These are phyloP conservation scores for Notolabrus celidotus DNA, from an alignment of 2,797 vertebrate species.

Conservation along the genomic window DNA sequence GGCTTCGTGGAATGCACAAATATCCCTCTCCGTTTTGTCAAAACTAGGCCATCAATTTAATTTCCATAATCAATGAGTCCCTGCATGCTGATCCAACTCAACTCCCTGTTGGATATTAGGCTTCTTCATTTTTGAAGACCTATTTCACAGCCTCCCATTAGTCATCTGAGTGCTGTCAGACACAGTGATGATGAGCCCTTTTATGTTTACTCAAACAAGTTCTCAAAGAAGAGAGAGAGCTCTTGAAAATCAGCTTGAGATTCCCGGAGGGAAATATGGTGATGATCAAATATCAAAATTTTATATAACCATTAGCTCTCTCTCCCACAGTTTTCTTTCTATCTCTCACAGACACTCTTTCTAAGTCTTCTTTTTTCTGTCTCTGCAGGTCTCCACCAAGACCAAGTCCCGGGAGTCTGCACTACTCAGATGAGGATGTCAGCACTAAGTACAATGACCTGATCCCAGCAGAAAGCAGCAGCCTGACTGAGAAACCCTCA, in stretches of 20 bases:
- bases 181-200: constrained; percentile 7
- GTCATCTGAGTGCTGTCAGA: constrained; percentile 42
- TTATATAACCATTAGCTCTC: constrained; percentile 12
- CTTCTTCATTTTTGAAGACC: constrained; percentile 20
- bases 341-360: constrained; percentile 9
- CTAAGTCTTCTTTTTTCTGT: constrained; percentile 17
- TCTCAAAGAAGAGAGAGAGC: constrained; percentile 1
- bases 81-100: constrained; percentile 16
- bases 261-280: constrained; percentile 10
- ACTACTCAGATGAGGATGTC: constrained; percentile 98
- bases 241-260: constrained; percentile 25
- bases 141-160: constrained; percentile 23
- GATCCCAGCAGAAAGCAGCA: constrained; percentile 97
- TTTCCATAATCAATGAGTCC: constrained; percentile 39
- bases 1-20: constrained; percentile 42
- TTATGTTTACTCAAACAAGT: constrained; percentile 11
- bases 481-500: constrained; percentile 96
- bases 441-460: constrained; percentile 96
- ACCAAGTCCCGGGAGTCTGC: constrained; percentile 96
- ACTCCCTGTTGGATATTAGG: constrained; percentile 6
- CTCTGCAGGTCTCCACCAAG: constrained; percentile 92
- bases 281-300: constrained; percentile 26
- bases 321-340: constrained; percentile 7
- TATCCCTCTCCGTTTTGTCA: constrained; percentile 25
- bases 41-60: constrained; percentile 25